Conservation (phyloP, 2,797 vertebrate species). For the Crocidura indochinensis region DNA sequence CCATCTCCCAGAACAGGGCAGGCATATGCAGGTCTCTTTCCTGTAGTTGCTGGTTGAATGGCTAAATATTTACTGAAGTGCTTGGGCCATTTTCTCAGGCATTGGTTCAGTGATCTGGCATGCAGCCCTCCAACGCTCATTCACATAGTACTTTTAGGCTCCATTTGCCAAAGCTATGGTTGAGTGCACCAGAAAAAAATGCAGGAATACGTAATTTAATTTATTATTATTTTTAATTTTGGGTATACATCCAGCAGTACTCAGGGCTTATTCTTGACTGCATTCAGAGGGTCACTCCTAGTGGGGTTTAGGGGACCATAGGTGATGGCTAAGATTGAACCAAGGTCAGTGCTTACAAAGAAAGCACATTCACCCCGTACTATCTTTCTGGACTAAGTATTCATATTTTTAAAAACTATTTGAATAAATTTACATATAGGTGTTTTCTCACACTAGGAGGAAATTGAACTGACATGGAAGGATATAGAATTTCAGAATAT, state of each 20-base stretch:
- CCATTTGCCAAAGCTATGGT: not conserved
- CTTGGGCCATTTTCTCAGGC: not conserved
- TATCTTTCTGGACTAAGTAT: not conserved
- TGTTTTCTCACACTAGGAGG: not conserved
- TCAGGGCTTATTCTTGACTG: too few species aligned
- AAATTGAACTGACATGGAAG: not conserved
- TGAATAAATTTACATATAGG: not conserved
- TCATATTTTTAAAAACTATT: not conserved
- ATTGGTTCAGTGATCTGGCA: not conserved
- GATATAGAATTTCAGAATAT: not conserved
- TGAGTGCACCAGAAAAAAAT: not conserved
- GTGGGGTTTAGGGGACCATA: too few species aligned
- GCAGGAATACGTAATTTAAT: too few species aligned
- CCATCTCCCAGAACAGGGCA: not conserved
- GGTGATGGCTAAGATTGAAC: too few species aligned
- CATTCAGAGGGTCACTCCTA: too few species aligned
- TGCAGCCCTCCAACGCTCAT: not conserved
- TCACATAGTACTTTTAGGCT: not conserved
- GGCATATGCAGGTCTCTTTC: not conserved
- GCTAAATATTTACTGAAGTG: not conserved
- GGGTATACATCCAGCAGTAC: too few species aligned
- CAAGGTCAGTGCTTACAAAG: too few species aligned
- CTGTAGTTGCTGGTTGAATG: not conserved
- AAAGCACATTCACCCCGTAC: too few species aligned
- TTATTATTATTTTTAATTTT: too few species aligned